phyloP scores from a whole-genome alignment of 2,888 invertebrate species.

The Dynastes grantii region DNA sequence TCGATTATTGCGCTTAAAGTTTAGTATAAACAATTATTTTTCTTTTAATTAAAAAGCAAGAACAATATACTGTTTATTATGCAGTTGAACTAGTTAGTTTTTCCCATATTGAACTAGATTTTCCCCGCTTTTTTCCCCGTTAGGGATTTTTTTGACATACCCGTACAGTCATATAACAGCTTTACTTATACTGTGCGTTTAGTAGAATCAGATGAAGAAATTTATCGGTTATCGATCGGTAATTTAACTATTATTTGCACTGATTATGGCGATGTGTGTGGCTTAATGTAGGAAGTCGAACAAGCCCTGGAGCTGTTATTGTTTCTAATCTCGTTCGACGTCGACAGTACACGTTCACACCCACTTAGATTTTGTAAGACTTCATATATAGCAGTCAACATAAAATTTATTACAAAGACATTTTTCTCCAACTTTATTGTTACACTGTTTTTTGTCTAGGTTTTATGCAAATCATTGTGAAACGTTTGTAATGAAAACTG shows the following conservation, averaged over 20 bases:
- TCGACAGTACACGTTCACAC: constrained; percentile 24
- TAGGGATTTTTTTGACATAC: too few species aligned
- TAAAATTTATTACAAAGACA: constrained; percentile 23
- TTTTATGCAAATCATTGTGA: constrained; percentile 28
- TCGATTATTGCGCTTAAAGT: too few species aligned
- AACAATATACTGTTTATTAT: too few species aligned
- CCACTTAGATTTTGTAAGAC: constrained; percentile 31
- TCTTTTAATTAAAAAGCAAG: too few species aligned
- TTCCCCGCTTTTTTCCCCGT: too few species aligned
- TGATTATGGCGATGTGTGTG: constrained; percentile 14
- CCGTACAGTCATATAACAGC: too few species aligned
- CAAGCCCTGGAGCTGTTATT: constrained; percentile 18
- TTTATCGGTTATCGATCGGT: constrained; percentile 30
- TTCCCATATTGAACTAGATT: too few species aligned
- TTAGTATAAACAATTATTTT: too few species aligned
- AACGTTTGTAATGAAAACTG: constrained; percentile 3
- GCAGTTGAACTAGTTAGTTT: too few species aligned
- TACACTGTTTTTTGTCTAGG: constrained; percentile 18
- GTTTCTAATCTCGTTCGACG: constrained; percentile 28
- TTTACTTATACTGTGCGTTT: neutral
- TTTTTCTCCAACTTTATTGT: constrained; percentile 20
- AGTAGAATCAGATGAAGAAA: constrained; percentile 5
- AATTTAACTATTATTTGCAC: constrained; percentile 30
- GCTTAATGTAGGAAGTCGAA: constrained; percentile 24
- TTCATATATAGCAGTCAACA: neutral